Evolutionary conservation across 2,797 vertebrate species (phyloP).

Genomic region (Poeciliopsis presidionis): DNA sequence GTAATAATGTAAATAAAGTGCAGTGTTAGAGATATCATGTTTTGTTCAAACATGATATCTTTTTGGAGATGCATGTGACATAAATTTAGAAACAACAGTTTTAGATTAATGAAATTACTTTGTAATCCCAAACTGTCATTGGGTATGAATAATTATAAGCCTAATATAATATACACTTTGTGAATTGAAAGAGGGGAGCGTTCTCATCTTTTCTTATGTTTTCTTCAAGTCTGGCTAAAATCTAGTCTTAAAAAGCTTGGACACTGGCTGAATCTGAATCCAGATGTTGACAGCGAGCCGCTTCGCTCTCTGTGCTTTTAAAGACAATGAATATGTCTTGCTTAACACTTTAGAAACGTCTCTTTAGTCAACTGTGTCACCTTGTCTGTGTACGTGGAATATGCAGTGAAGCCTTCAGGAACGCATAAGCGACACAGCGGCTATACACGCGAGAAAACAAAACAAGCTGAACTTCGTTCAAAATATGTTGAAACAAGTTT

Average conservation of each 20-base stretch:
- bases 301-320: background rate
- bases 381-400: background rate
- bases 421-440: background rate
- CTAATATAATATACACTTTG: background rate
- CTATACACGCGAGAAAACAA: conserved; percentile 17
- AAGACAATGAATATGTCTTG: background rate
- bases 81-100: background rate
- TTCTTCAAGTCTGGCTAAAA: background rate
- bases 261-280: conserved; percentile 22
- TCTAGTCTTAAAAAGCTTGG: background rate
- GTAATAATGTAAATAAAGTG: background rate
- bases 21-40: background rate
- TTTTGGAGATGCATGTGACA: background rate
- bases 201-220: background rate
- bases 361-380: background rate
- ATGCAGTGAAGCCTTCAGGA: background rate
- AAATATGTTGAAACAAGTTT: conserved; percentile 8
- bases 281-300: conserved; percentile 50
- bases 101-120: background rate
- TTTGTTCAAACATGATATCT: background rate
- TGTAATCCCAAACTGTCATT: background rate
- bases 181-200: background rate
- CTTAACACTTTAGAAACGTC: background rate
- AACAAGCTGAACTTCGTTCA: conserved; percentile 8
- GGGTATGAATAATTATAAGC: background rate